Evolutionary conservation across 2,797 vertebrate species (phyloP), one percentile per base, ranked within the genome.

Genomic region (Girardinus metallicus): DNA sequence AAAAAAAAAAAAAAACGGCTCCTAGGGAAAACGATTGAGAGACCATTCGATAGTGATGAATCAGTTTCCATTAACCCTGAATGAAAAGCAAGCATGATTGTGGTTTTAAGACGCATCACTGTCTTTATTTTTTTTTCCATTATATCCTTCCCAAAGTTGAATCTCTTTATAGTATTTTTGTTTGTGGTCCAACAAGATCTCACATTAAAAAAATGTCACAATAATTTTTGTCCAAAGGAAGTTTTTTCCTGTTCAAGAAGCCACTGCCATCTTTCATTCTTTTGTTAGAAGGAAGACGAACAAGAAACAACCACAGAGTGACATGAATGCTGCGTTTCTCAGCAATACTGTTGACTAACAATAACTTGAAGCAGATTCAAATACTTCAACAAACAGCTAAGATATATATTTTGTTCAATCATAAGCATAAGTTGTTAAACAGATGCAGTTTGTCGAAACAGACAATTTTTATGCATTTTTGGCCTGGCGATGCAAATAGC

Each of bases 11-110:
- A 13, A 64, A n/a, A 43, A 15, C 8, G 10, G 8, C 16, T 23
- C 2, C 29, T 60, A 10, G 60, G 8, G 31, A 36, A 64, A 64
- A 36, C 18, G 62, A 9, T 16, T 18, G 34, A 39, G n/a, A 31
- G 29, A 34, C 13, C 15, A 34, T 62, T 62, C 18, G 1, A 21
- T 41, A 26, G 36, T 13, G 29, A 39, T 68, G 79, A 79, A 68
- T 49, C 80, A 44, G 46, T 85, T 83, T 81, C 34, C 66, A 77
- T 81, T 78, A 73, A 84, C 75, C 76, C 41, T 47, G 66, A 36
- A 55, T 80, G 73, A 80, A 57, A 76, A 46, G 39, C 64, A 74
- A 23, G 11, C 4, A 68, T 26, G 39, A 23, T 68, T 41, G 11
- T 12, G 10, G 34, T 39, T 68, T 12, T 18, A 64, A 64, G 60